phyloP scores from a whole-genome alignment of 2,888 invertebrate genomes.

The Himalopsyche kuldschensis region DNA sequence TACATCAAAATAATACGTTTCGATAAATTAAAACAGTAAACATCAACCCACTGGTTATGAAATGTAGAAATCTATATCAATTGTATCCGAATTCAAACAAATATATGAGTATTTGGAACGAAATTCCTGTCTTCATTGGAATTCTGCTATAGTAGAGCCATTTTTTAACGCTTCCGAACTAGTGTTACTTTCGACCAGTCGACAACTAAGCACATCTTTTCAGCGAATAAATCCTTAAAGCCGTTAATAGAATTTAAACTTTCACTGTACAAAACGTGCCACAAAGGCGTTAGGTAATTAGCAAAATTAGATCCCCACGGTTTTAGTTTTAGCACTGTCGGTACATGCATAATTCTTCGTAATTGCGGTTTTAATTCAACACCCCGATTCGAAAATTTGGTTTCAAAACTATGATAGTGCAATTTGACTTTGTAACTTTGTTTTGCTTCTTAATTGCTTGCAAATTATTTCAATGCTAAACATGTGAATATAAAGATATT shows the following conservation, averaged over 20 bases:
- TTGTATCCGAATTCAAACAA: too few relatives aligned
- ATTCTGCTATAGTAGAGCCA: neutral
- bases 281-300: constrained; percentile 40
- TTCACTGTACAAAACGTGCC: constrained; percentile 39
- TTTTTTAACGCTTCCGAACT: neutral
- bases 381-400: neutral
- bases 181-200: neutral
- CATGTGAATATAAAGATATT: too few relatives aligned
- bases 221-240: constrained; percentile 38
- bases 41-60: too few relatives aligned
- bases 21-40: too few relatives aligned
- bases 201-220: constrained; percentile 38
- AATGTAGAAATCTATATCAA: too few relatives aligned
- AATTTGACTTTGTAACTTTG: neutral
- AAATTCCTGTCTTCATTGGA: too few relatives aligned
- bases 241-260: constrained; percentile 39
- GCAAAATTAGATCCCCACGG: constrained; percentile 38
- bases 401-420: neutral
- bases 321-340: constrained; percentile 31
- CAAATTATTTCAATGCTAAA: too few relatives aligned
- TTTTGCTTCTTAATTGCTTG: too few relatives aligned
- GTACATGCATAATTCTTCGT: neutral
- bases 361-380: neutral
- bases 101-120: too few relatives aligned
- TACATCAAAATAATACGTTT: too few relatives aligned